These are phyloP conservation scores for Rhynchophorus ferrugineus DNA, from an alignment of 1,140 invertebrate species.

Conservation along the genomic window DNA sequence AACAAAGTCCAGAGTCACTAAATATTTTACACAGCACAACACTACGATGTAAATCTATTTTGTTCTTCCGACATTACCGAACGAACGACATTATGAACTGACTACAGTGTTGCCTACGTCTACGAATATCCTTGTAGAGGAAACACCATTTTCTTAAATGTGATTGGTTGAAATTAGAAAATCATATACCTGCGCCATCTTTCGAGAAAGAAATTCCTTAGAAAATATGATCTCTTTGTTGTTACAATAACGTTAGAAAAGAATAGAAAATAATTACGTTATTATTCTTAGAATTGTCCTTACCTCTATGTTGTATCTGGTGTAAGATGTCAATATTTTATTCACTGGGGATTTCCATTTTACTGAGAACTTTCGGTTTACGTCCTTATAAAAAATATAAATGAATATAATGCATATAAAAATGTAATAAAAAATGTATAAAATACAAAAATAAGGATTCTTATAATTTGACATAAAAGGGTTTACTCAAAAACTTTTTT, in stretches of 20 bases:
- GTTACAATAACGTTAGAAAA: not conserved
- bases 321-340: not conserved
- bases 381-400: too few species aligned
- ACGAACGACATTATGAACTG: not conserved
- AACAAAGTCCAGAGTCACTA: not conserved
- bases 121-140: not conserved
- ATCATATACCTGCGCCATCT: not conserved
- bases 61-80: conserved; percentile 1
- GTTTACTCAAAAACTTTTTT: too few species aligned
- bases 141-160: not conserved
- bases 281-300: not conserved
- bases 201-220: not conserved
- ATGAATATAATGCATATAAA: too few species aligned
- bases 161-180: conserved; percentile 1
- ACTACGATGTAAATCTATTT: not conserved
- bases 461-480: too few species aligned
- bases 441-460: too few species aligned
- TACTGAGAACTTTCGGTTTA: not conserved
- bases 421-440: too few species aligned
- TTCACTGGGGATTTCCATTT: not conserved
- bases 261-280: not conserved
- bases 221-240: not conserved
- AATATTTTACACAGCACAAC: not conserved
- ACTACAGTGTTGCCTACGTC: conserved; percentile 1
- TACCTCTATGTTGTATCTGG: not conserved